Conservation (phyloP, 2,797 vertebrate species). For the Microhierax caerulescens region DNA sequence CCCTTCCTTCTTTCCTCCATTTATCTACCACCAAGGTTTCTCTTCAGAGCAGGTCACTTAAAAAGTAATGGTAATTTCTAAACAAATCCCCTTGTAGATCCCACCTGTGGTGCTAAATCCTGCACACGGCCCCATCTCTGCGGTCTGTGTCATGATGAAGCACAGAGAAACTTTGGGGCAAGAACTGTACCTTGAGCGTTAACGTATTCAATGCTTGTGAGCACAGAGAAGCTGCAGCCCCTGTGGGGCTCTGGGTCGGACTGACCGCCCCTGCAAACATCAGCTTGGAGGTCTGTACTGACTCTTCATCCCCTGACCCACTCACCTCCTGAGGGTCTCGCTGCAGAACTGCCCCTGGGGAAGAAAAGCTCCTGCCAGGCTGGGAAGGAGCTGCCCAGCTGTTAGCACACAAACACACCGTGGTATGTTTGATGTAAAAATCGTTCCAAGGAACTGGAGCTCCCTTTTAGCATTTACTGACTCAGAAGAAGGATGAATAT, state of each 20-base stretch:
- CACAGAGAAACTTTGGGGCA: background rate
- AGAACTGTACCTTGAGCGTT: background rate
- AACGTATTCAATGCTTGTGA: fast-evolving
- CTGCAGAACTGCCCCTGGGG: fast-evolving
- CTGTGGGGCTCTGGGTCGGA: background rate
- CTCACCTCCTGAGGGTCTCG: background rate
- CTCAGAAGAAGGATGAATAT: background rate
- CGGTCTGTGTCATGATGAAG: background rate
- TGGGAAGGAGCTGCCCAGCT: background rate
- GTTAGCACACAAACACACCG: background rate
- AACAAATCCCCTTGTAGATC: background rate
- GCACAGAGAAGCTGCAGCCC: background rate
- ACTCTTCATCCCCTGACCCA: background rate
- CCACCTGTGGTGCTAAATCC: background rate
- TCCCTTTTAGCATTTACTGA: background rate
- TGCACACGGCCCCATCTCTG: background rate
- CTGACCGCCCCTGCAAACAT: background rate
- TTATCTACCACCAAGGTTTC: background rate
- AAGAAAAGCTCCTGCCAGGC: fast-evolving
- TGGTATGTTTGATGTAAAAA: background rate
- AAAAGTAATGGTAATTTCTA: background rate
- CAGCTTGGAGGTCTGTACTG: background rate
- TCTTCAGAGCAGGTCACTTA: background rate
- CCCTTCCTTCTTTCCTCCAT: background rate
- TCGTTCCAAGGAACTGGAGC: background rate